Conservation (phyloP, 2,113 vertebrate species). For the Sapajus apella region DNA sequence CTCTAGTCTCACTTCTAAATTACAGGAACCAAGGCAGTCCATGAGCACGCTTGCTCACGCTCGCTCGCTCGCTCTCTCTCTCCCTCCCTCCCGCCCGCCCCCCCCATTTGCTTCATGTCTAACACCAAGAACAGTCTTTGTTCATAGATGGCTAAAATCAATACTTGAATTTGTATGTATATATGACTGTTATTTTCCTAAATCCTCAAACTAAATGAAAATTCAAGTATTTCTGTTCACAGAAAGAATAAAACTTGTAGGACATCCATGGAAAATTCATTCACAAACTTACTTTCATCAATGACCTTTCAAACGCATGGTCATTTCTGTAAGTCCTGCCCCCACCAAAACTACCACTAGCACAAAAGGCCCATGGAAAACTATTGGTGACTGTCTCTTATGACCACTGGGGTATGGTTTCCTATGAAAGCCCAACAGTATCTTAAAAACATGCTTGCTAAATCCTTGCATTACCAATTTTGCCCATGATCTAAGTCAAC, state of each 20-base stretch:
- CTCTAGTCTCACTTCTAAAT: neutral
- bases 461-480: neutral
- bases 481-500: neutral
- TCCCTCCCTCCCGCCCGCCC: neutral
- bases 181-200: constrained; percentile 2
- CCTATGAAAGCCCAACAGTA: neutral
- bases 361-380: neutral
- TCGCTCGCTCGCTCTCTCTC: neutral
- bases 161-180: constrained; percentile 5
- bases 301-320: neutral
- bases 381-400: neutral
- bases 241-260: neutral
- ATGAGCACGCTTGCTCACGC: neutral
- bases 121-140: constrained; percentile 29
- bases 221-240: neutral
- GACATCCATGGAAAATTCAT: neutral
- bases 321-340: neutral
- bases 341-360: neutral
- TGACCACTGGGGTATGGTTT: neutral
- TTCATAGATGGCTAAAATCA: constrained; percentile 16
- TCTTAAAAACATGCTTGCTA: neutral
- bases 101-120: neutral
- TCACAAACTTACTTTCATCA: neutral
- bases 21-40: neutral
- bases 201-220: constrained; percentile 21